A percentile compares a stretch with the other conserved stretches of the same genome.
Conservation (phyloP, 23 tunicate genomes). For the Styela plicata region DNA sequence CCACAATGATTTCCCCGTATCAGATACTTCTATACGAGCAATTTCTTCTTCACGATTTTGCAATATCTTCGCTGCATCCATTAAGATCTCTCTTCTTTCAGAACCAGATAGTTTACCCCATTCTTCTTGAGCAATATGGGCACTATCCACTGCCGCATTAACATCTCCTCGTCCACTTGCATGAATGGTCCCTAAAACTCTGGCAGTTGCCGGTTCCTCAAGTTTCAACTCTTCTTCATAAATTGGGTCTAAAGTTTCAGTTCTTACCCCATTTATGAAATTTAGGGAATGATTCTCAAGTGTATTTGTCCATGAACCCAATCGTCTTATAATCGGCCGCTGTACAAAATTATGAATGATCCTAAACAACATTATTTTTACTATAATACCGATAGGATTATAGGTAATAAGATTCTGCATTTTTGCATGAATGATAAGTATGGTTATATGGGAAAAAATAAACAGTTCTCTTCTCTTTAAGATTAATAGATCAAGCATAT, state of each 20-base stretch:
- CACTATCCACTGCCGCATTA: conserved; percentile 49
- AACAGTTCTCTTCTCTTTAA: no score
- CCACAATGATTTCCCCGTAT: conserved; percentile 96
- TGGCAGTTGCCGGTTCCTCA: conserved; percentile 91
- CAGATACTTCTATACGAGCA: conserved; percentile 79
- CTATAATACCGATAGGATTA: no score
- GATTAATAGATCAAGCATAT: no score
- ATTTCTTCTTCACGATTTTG: conserved; percentile 75
- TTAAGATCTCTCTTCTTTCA: conserved; percentile 59
- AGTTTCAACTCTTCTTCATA: conserved; percentile 14
- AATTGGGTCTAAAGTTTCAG: conserved; percentile 20
- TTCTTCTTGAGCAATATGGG: conserved; percentile 52
- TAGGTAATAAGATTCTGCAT: no score
- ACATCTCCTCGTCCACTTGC: conserved; percentile 66
- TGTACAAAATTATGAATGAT: no score
- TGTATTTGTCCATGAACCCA: background rate
- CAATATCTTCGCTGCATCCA: conserved; percentile 47
- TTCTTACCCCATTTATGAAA: conserved; percentile 51
- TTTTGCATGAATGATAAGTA: no score
- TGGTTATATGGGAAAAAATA: no score
- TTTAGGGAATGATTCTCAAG: conserved; percentile 34
- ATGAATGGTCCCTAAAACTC: conserved; percentile 2
- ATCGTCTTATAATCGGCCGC: background rate
- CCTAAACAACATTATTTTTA: background rate
- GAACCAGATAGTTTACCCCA: conserved; percentile 68